phyloP scores from a whole-genome alignment of 2,113 vertebrate species.

The Hucho hucho region DNA sequence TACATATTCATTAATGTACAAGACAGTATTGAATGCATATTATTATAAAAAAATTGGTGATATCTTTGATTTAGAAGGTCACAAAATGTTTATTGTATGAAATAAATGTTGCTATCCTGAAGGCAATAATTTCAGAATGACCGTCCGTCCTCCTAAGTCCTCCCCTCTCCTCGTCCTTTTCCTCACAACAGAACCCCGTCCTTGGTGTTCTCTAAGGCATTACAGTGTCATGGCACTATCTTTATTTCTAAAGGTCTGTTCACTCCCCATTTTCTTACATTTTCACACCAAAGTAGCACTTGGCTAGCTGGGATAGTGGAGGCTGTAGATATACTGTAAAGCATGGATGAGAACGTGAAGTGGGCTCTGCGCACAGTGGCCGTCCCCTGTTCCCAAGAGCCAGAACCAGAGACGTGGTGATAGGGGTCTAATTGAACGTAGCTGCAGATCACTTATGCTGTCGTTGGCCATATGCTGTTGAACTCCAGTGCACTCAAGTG shows the following conservation, averaged over 20 bases:
- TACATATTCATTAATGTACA: background rate
- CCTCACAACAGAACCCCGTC: background rate
- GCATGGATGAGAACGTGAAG: background rate
- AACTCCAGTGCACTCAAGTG: background rate
- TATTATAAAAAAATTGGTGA: background rate
- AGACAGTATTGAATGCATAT: too few relatives aligned
- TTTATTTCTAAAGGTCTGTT: constrained; percentile 1
- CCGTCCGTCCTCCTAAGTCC: background rate
- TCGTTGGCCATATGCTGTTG: background rate
- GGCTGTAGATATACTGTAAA: too few relatives aligned
- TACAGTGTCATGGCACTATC: constrained; percentile 1
- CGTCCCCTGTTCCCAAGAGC: background rate
- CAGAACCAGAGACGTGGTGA: background rate
- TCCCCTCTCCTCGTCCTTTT: background rate
- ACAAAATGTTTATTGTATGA: constrained; percentile 10
- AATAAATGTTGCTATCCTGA: constrained; percentile 1
- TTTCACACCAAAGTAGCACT: background rate
- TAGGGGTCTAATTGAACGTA: background rate
- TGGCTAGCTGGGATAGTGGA: too few relatives aligned
- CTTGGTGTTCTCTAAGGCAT: constrained; percentile 1
- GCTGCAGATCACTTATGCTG: constrained; percentile 7
- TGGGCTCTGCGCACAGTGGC: background rate
- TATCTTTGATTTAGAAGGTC: background rate
- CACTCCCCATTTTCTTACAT: background rate
- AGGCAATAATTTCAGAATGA: constrained; percentile 4